phyloP scores from a whole-genome alignment of 23 tunicate genomes.

The Ciona savignyi region DNA sequence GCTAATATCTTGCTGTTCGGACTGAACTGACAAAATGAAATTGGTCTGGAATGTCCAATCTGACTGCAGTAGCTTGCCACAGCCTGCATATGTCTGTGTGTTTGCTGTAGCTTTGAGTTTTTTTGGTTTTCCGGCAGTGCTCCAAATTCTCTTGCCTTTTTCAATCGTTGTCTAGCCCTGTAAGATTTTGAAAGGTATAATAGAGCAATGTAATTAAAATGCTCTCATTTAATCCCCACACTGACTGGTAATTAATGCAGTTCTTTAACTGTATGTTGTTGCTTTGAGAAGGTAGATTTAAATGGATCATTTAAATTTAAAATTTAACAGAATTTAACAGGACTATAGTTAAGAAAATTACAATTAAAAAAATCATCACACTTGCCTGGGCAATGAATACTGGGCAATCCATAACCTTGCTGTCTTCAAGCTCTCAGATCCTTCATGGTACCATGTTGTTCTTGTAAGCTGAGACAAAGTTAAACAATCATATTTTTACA shows the following conservation, averaged over 20 bases:
- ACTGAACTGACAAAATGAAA: slow-evolving; percentile 76
- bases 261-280: no score
- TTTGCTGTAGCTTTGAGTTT: slow-evolving; percentile 45
- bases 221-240: no score
- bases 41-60: slow-evolving; percentile 88
- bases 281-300: no score
- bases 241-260: no score
- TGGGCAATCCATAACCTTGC: slow-evolving; percentile 84
- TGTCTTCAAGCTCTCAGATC: slow-evolving; percentile 47
- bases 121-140: slow-evolving; percentile 66
- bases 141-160: slow-evolving; percentile 46
- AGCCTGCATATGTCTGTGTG: slow-evolving; percentile 42
- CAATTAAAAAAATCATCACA: no score
- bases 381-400: slow-evolving; percentile 61
- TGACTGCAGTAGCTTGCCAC: slow-evolving; percentile 68
- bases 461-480: slow-evolving; percentile 69
- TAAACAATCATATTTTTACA: no score
- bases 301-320: not conserved
- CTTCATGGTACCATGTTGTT: slow-evolving; percentile 99
- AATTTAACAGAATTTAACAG: no score
- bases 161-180: slow-evolving; percentile 70
- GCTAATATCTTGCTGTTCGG: slow-evolving; percentile 78
- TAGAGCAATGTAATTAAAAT: no score
- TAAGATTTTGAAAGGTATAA: no score
- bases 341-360: no score